These are phyloP conservation scores for Microplitis deprimator DNA, from an alignment of 2,888 invertebrate species.

Conservation along the genomic window DNA sequence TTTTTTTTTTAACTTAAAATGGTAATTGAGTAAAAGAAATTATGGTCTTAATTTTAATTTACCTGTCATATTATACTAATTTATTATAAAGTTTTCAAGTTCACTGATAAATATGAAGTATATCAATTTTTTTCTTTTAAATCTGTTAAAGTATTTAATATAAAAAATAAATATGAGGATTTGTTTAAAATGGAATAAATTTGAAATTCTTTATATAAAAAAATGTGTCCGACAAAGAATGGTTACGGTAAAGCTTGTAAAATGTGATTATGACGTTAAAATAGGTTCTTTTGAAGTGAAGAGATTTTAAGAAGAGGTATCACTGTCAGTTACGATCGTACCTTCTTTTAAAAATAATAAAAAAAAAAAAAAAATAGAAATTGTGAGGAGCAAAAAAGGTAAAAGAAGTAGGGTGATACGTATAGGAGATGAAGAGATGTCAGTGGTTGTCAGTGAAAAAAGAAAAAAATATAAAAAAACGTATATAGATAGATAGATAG, in stretches of 20 bases:
- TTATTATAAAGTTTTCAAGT: no score
- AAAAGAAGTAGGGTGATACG: slow-evolving; percentile 28
- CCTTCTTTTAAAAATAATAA: slow-evolving; percentile 45
- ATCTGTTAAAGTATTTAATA: no score
- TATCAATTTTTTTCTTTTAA: no score
- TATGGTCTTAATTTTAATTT: background rate
- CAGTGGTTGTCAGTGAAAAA: slow-evolving; percentile 27
- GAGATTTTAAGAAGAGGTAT: slow-evolving; percentile 26
- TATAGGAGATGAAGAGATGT: slow-evolving; percentile 35
- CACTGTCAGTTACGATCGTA: slow-evolving; percentile 47
- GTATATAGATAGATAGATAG: slow-evolving; percentile 1
- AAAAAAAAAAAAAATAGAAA: slow-evolving; percentile 30
- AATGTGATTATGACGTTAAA: slow-evolving; percentile 26
- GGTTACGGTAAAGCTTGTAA: slow-evolving; percentile 32
- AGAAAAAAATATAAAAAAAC: background rate
- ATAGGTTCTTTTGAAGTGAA: slow-evolving; percentile 13
- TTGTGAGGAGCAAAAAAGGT: slow-evolving; percentile 10
- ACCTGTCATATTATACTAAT: no score
- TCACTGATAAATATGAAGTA: no score
- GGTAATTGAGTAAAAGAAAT: background rate
- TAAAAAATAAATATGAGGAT: no score
- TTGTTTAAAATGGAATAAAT: no score
- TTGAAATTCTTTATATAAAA: no score
- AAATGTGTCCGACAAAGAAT: slow-evolving; percentile 26
- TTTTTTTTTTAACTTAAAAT: background rate